Evolutionary conservation across 2,797 vertebrate genomes (phyloP).

Genomic region (Pelodytes ibericus): DNA sequence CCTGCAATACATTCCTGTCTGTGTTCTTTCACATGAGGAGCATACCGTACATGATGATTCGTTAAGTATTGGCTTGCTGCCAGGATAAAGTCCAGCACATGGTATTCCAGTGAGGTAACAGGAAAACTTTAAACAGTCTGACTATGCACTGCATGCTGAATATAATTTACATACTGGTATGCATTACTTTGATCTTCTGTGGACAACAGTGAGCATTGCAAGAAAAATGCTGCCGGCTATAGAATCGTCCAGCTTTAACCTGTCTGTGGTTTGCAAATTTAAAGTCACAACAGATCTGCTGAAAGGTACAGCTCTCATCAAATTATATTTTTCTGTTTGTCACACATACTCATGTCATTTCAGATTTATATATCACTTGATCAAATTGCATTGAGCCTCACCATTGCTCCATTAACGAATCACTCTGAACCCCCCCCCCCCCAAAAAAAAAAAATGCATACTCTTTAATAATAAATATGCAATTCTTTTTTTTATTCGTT

Average conservation of each 20-base stretch:
- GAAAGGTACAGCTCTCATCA: too few relatives aligned
- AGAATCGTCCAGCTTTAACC: conserved; percentile 10
- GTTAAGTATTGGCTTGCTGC: conserved; percentile 16
- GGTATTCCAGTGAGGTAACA: conserved; percentile 49
- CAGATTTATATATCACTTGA: neutral
- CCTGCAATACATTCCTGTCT: conserved; percentile 42
- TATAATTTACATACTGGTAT: conserved; percentile 15
- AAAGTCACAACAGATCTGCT: conserved; percentile 10
- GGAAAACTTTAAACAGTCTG: conserved; percentile 43
- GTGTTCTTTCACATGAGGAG: conserved; percentile 26
- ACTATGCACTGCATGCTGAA: conserved; percentile 12
- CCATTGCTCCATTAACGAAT: too few relatives aligned
- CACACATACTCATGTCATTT: neutral
- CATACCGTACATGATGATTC: conserved; percentile 10
- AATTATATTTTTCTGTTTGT: neutral
- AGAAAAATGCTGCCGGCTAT: neutral
- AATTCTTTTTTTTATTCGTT: too few relatives aligned
- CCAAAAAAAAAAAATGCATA: too few relatives aligned
- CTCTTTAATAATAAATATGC: too few relatives aligned
- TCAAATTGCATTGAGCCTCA: neutral
- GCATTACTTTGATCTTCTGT: conserved; percentile 15
- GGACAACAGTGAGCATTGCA: conserved; percentile 22
- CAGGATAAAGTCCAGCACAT: conserved; percentile 45
- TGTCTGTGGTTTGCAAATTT: conserved; percentile 19
- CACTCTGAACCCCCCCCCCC: too few relatives aligned